phyloP scores from a whole-genome alignment of 2,888 invertebrate genomes.

The Taphrorychus bicolor region DNA sequence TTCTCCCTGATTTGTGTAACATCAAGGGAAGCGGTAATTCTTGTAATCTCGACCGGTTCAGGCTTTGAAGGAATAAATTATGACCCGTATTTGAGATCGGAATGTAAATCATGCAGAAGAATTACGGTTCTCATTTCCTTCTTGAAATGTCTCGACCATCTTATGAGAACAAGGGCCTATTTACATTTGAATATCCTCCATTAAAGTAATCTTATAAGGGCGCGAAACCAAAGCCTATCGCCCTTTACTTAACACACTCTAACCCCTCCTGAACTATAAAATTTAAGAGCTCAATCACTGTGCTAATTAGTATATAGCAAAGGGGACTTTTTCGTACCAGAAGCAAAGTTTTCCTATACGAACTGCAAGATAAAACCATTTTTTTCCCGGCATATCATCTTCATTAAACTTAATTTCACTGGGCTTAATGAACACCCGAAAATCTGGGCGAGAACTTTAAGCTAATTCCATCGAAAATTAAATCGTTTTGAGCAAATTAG shows the following conservation, averaged over 20 bases:
- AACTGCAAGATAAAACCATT: not conserved
- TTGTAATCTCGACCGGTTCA: not conserved
- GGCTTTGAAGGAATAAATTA: not conserved
- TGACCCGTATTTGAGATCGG: not conserved
- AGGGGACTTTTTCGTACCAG: not conserved
- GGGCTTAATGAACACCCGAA: not conserved
- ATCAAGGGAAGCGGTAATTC: not conserved
- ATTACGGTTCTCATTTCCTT: not conserved
- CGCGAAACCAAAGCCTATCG: too few species aligned
- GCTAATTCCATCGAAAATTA: conserved; percentile 4
- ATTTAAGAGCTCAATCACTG: not conserved
- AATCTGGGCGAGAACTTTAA: conserved; percentile 1
- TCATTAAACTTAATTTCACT: too few species aligned
- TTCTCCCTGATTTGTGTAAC: conserved; percentile 1
- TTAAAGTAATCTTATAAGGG: too few species aligned
- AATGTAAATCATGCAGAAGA: not conserved
- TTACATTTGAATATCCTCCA: too few species aligned
- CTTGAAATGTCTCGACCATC: too few species aligned
- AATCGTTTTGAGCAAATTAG: conserved; percentile 9
- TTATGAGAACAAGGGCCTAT: too few species aligned
- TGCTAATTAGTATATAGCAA: not conserved
- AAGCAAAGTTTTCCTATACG: not conserved
- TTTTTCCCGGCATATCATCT: not conserved
- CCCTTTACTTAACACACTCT: too few species aligned
- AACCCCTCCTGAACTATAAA: not conserved